These are phyloP conservation scores for Empidonax alnorum DNA, from an alignment of 2,113 vertebrate species.

Conservation along the genomic window DNA sequence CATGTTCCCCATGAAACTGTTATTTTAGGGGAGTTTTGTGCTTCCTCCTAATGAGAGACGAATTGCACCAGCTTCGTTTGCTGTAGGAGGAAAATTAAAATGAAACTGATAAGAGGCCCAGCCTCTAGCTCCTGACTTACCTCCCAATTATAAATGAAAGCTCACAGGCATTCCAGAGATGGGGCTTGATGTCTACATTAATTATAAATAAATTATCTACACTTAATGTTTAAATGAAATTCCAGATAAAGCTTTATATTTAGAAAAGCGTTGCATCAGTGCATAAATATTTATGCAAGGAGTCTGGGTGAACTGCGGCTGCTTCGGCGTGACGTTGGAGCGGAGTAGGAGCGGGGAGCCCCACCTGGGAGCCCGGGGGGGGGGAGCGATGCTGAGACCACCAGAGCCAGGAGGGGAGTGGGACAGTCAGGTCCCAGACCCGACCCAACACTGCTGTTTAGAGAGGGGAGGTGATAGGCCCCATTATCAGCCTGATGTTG, in stretches of 20 bases:
- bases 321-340: fast-evolving
- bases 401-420: fast-evolving
- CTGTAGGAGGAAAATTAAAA: conserved; percentile 40
- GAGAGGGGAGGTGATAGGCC: not conserved
- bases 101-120: conserved; percentile 45
- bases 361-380: fast-evolving
- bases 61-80: not conserved
- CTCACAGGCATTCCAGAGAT: conserved; percentile 49
- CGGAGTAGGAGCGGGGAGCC: not conserved
- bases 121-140: conserved; percentile 30
- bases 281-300: conserved; percentile 53
- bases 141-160: conserved; percentile 58
- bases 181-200: conserved; percentile 67
- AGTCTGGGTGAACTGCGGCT: not conserved
- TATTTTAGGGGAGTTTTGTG: conserved; percentile 21
- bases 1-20: not conserved
- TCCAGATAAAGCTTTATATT: conserved; percentile 67
- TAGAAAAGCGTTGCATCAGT: conserved; percentile 24
- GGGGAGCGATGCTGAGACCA: fast-evolving
- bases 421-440: not conserved
- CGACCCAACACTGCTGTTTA: not conserved
- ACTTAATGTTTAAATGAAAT: conserved; percentile 65
- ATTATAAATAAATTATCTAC: conserved; percentile 75
- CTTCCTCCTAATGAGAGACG: conserved; percentile 23
- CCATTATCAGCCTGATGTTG: not conserved